phyloP scores from a whole-genome alignment of 2,113 vertebrate genomes.

The Sarotherodon lohbergeri region DNA sequence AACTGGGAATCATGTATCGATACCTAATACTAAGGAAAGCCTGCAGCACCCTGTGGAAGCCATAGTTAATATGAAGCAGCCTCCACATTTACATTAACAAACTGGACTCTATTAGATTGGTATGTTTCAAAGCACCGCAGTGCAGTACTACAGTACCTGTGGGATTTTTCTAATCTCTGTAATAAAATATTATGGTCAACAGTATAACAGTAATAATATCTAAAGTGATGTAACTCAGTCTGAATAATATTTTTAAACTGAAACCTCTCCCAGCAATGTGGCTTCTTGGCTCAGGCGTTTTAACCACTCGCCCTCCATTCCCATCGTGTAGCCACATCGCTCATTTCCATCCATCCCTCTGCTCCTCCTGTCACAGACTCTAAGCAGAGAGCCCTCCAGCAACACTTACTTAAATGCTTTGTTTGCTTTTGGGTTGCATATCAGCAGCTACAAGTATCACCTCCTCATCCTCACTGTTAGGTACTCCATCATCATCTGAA shows the following conservation, averaged over 20 bases:
- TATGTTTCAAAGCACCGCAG: accelerated
- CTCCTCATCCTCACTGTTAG: background rate
- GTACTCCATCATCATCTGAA: background rate
- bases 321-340: background rate
- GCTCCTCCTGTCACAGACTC: background rate
- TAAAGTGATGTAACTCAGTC: background rate
- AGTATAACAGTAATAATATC: background rate
- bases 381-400: accelerated
- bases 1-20: accelerated
- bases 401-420: accelerated
- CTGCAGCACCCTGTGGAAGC: background rate
- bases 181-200: background rate
- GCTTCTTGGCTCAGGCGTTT: accelerated
- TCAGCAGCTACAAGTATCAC: background rate
- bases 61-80: background rate
- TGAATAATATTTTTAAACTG: background rate
- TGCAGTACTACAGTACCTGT: accelerated
- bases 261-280: background rate
- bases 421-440: background rate
- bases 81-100: background rate
- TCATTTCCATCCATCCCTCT: background rate
- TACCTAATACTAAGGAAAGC: accelerated
- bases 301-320: accelerated
- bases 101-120: background rate
- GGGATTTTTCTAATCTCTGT: background rate